These are phyloP conservation scores for Drosophila nr. perissopoda DNA, from an alignment of 2,888 invertebrate genomes.

Conservation along the genomic window DNA sequence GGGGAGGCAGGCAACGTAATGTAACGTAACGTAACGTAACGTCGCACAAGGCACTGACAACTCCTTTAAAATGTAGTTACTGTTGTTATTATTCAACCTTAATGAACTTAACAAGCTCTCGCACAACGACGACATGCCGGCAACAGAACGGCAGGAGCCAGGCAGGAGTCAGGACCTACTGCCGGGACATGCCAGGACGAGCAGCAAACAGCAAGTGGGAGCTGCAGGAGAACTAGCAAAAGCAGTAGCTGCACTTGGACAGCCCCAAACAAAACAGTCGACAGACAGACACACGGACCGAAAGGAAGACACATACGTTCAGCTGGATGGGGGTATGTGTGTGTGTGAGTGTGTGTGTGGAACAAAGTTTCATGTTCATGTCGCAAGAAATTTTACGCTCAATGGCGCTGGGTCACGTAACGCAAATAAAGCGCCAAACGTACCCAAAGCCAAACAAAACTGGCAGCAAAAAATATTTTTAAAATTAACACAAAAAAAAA, in stretches of 20 bases:
- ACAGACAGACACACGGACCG: conserved; percentile 38
- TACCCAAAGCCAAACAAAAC: conserved; percentile 51
- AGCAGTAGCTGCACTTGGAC: conserved; percentile 54
- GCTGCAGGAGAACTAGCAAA: conserved; percentile 1
- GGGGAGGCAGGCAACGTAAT: conserved; percentile 2
- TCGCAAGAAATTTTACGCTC: conserved; percentile 74
- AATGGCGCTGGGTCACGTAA: conserved; percentile 78
- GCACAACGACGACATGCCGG: conserved; percentile 61
- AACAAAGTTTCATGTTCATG: conserved; percentile 71
- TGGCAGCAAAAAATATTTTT: conserved; percentile 28
- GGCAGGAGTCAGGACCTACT: conserved; percentile 22
- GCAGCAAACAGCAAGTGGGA: conserved; percentile 11
- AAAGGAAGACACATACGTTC: conserved; percentile 41
- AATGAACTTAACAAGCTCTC: conserved; percentile 79
- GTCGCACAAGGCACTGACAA: conserved; percentile 61
- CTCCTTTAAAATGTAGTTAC: conserved; percentile 81
- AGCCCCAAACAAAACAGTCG: conserved; percentile 49
- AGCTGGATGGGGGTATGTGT: conserved; percentile 33
- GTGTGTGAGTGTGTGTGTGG: conserved; percentile 41
- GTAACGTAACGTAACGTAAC: conserved; percentile 13
- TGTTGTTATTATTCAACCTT: conserved; percentile 82
- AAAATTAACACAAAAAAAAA: conserved; percentile 4
- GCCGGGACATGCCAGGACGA: conserved; percentile 39
- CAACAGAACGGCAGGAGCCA: conserved; percentile 11
- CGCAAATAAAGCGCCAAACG: conserved; percentile 77